These are phyloP conservation scores for Manis javanica DNA, from an alignment of 2,797 vertebrate species.

Conservation along the genomic window DNA sequence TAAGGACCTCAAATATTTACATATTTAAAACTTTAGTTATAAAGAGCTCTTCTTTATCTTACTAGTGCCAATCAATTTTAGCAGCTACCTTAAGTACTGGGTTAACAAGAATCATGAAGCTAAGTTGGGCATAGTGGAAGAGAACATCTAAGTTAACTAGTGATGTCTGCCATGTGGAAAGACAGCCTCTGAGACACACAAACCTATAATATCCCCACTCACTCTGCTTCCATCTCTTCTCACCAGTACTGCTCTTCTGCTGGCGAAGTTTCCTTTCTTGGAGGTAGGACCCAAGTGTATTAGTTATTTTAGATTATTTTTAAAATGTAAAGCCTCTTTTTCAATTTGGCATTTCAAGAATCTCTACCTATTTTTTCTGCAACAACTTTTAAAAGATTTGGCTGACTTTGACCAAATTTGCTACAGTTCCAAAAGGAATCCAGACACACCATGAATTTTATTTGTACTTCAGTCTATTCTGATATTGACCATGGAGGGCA, in stretches of 20 bases:
- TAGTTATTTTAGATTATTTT: background rate
- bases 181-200: background rate
- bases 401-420: constrained; percentile 23
- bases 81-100: background rate
- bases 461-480: background rate
- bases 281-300: background rate
- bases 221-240: background rate
- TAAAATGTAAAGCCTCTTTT: background rate
- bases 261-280: background rate
- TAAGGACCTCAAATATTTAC: background rate
- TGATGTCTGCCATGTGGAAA: background rate
- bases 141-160: background rate
- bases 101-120: background rate
- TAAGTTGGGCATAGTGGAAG: background rate
- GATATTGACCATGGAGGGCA: background rate
- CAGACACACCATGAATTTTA: background rate
- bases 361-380: background rate
- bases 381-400: constrained; percentile 23
- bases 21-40: background rate
- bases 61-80: background rate
- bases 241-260: background rate
- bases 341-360: background rate
- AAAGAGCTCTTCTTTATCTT: constrained; percentile 1
- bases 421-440: background rate
- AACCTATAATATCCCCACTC: background rate